Conservation (phyloP, 2,113 vertebrate genomes). For the Oxyura jamaicensis region DNA sequence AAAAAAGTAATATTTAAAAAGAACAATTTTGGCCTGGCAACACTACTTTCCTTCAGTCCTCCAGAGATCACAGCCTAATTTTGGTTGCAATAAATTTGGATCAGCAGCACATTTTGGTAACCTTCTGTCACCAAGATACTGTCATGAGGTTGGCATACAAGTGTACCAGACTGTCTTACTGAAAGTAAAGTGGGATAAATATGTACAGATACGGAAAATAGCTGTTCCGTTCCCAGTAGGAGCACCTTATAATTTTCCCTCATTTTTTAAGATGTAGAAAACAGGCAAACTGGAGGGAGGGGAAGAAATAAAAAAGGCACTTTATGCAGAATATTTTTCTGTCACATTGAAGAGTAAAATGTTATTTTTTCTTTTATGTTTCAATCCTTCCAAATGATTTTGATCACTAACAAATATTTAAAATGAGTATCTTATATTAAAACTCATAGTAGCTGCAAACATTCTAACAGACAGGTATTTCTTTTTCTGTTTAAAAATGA, state of each 20-base stretch:
- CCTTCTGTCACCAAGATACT: not conserved
- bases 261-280: not conserved
- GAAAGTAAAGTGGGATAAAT: not conserved
- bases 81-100: not conserved
- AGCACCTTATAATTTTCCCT: not conserved
- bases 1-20: not conserved
- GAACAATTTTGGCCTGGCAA: not conserved
- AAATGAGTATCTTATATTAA: not conserved
- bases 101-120: not conserved
- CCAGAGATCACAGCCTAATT: not conserved
- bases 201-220: not conserved
- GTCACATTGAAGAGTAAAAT: not conserved
- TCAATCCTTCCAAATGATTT: not conserved
- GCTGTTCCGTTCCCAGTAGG: not conserved
- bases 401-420: not conserved
- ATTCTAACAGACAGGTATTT: not conserved
- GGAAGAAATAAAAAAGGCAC: not conserved
- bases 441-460: not conserved
- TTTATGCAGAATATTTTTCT: not conserved
- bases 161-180: not conserved
- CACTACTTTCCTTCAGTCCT: not conserved
- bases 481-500: not conserved
- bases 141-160: not conserved
- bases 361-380: not conserved
- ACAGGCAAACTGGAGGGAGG: not conserved